Evolutionary conservation across 2,113 vertebrate genomes (phyloP).

Genomic region (Hyperopisus bebe): DNA sequence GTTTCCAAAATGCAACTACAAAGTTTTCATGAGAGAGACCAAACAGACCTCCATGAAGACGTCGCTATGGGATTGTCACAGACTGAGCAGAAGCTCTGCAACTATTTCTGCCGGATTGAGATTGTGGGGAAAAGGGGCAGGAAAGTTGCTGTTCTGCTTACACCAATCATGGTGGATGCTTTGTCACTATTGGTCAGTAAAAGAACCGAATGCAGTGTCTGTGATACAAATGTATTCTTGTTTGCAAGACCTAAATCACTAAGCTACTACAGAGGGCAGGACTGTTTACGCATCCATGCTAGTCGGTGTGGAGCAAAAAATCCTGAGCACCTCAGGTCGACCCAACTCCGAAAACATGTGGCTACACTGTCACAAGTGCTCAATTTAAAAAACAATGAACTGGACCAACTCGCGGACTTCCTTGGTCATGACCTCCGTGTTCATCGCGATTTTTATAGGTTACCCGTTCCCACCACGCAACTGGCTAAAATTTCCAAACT

Average conservation of each 20-base stretch:
- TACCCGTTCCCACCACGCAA: no score
- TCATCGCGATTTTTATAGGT: no score
- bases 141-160: slow-evolving; percentile 19
- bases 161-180: slow-evolving; percentile 16
- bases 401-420: no score
- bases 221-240: not conserved
- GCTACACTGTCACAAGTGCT: no score
- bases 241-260: slow-evolving; percentile 3
- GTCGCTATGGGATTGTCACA: slow-evolving; percentile 12
- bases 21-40: slow-evolving; percentile 20
- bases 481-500: no score
- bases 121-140: slow-evolving; percentile 24
- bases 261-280: slow-evolving; percentile 14
- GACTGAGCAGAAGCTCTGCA: slow-evolving; percentile 28
- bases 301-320: no score
- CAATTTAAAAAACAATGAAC: no score
- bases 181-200: slow-evolving; percentile 19
- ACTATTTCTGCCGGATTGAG: slow-evolving; percentile 23
- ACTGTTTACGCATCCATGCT: not conserved
- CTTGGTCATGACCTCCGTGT: no score
- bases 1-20: slow-evolving; percentile 22
- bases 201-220: not conserved
- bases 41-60: slow-evolving; percentile 25
- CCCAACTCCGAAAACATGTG: no score
- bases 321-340: no score